Conservation (phyloP, 2,888 invertebrate species). For the Allophyes oxyacanthae region DNA sequence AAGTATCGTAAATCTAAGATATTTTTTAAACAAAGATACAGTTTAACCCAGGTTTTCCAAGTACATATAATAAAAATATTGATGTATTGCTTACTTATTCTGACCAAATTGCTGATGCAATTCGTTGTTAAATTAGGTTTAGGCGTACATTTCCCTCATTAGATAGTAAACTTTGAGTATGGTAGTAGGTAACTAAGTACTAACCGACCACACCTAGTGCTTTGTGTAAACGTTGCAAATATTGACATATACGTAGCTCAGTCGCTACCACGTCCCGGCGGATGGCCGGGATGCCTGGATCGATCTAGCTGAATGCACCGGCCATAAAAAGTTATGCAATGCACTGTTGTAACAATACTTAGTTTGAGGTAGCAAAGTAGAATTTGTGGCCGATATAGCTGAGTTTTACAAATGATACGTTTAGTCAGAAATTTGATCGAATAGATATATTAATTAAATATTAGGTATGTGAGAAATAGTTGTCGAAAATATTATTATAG, state of each 20-base stretch:
- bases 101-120: no score
- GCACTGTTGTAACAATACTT: conserved; percentile 5
- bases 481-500: conserved; percentile 16
- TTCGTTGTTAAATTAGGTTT: no score
- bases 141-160: no score
- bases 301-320: conserved; percentile 39
- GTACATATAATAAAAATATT: no score
- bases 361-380: neutral
- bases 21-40: no score
- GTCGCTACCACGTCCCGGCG: conserved; percentile 1
- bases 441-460: no score
- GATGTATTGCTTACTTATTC: no score
- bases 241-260: conserved; percentile 1
- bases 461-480: neutral
- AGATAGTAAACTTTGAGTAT: no score
- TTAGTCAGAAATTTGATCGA: no score
- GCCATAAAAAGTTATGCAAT: conserved; percentile 26
- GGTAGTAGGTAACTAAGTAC: neutral
- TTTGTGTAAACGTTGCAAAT: conserved; percentile 19
- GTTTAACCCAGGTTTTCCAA: no score
- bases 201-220: conserved; percentile 13
- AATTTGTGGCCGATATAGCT: neutral
- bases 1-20: no score
- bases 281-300: conserved; percentile 27
- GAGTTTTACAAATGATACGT: neutral